These are phyloP conservation scores for Serranus cabrilla DNA, from an alignment of 2,797 vertebrate species.

Conservation along the genomic window DNA sequence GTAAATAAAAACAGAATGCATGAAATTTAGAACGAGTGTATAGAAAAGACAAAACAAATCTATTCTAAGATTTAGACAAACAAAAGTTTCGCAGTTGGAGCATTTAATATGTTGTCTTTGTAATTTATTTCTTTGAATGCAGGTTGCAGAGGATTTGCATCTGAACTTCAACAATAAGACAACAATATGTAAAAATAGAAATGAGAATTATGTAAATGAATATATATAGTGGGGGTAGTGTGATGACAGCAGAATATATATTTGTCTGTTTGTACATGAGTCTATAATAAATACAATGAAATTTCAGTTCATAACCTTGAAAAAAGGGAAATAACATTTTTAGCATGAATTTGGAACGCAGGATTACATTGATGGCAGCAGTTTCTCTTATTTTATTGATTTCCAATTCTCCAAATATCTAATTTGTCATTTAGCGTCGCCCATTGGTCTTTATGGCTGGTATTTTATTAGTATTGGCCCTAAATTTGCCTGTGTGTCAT, in stretches of 20 bases:
- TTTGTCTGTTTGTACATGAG: not conserved
- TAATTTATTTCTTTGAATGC: too few relatives aligned
- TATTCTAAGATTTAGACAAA: too few relatives aligned
- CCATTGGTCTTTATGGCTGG: not conserved
- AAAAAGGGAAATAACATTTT: constrained; percentile 17
- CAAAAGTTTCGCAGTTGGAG: too few relatives aligned
- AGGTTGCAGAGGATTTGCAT: too few relatives aligned
- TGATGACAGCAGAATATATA: not conserved
- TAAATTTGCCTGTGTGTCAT: not conserved
- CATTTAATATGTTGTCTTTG: too few relatives aligned
- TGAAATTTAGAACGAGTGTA: too few relatives aligned
- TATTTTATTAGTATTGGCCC: not conserved
- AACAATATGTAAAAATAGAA: too few relatives aligned
- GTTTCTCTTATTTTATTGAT: constrained; percentile 23
- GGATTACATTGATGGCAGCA: not conserved
- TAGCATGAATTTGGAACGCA: constrained; percentile 3
- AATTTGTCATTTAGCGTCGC: not conserved
- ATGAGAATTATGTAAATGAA: too few relatives aligned
- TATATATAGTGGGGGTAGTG: too few relatives aligned
- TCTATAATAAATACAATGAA: not conserved
- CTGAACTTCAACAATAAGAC: too few relatives aligned
- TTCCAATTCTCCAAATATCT: constrained; percentile 21
- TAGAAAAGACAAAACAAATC: too few relatives aligned
- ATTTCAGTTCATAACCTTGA: constrained; percentile 7
- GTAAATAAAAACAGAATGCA: too few relatives aligned